phyloP scores from a whole-genome alignment of 2,797 vertebrate genomes.

The Pelochelys cantorii region DNA sequence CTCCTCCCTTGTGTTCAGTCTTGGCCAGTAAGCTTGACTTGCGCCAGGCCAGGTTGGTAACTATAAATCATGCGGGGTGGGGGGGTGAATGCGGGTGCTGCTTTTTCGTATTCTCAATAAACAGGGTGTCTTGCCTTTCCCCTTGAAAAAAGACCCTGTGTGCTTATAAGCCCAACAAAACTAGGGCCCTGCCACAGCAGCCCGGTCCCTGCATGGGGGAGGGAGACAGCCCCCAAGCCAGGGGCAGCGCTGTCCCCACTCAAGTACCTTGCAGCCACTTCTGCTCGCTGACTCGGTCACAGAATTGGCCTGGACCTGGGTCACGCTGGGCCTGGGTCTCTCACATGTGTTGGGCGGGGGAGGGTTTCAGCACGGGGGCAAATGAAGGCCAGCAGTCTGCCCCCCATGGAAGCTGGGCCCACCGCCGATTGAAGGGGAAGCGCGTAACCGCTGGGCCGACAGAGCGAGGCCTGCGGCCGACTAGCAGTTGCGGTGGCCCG shows the following conservation, averaged over 20 bases:
- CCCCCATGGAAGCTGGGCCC: background rate
- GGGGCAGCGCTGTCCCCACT: background rate
- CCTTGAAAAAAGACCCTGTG: no score
- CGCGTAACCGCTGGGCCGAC: background rate
- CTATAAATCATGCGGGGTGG: no score
- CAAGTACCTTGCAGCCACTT: background rate
- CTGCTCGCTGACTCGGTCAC: rapidly evolving
- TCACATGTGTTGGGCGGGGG: background rate
- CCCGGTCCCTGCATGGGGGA: background rate
- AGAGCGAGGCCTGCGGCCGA: background rate
- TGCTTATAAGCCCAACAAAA: no score
- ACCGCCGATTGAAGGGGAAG: background rate
- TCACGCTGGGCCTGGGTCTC: background rate
- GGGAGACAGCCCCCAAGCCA: background rate
- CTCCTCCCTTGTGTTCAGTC: no score
- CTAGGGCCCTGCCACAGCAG: background rate
- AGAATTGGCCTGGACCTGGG: no score
- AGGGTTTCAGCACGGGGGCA: background rate
- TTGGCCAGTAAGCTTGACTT: no score
- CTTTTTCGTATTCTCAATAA: no score
- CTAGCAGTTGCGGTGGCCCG: rapidly evolving
- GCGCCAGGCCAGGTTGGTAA: no score
- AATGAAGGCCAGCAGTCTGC: background rate
- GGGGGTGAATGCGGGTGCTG: no score
- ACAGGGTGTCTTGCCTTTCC: no score